Evolutionary conservation across 2,113 vertebrate genomes (phyloP), one percentile per base, ranked within the genome.

Genomic region (Sander vitreus): DNA sequence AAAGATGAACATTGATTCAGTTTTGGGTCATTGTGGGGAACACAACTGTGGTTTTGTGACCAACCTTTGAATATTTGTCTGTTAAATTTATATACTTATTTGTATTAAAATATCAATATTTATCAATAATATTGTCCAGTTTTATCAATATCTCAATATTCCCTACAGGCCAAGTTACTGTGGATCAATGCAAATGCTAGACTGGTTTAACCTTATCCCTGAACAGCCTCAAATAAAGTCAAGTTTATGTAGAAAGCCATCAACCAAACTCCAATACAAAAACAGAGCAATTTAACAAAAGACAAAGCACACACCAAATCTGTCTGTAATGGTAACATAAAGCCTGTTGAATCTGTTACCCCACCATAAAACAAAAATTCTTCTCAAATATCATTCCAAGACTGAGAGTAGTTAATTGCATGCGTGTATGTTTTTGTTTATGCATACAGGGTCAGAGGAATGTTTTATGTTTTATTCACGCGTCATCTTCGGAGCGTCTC

Each of bases 381-480:
- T 14, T 50, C 60, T 39, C 25, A 66, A 21, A 73, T 43, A 27
- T 54, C 30, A 45, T 39, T 64, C 16, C 45, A 45, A 25, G 7
- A 59, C 7, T 47, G 4, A 50, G 19, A 43, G 43, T 47, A 12
- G 39, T 57, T 50, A n/a, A 36, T 21, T 55, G 23, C 12, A 0
- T 4, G 68, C 19, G 76, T 70, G 68, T 58, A 65, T 47, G 6
- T 76, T 5, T 62, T 30, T 71, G n/a, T 64, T n/a, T 18, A 13
- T 64, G 51, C 6, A 15, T 53, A 13, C 63, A 8, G 21, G 36
- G 36, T 73, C 76, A 62, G 7, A 62, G 50, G 55, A 62, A 73
- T 67, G 48, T 47, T 48, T 62, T 3, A 6, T 39, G 23, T 74
- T 78, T 69, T 43, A 58, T 79, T 85, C 58, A 55, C 53, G 2